A percentile compares a stretch with the other conserved stretches of the same genome.
Conservation (phyloP, 1,140 invertebrate genomes). For the Mycetomoellerius zeteki region DNA sequence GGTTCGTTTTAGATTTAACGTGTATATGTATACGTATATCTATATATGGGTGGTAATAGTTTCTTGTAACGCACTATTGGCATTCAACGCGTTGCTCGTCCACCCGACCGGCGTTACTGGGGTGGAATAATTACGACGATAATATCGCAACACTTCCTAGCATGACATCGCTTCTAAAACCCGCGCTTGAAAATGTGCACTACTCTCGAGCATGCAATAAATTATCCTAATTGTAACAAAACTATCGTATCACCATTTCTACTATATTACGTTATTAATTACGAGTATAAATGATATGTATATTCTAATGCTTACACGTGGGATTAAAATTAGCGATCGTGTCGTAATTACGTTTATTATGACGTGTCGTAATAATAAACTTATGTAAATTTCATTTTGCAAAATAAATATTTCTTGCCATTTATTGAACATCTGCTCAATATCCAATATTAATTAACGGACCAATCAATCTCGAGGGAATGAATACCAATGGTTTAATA, state of each 20-base stretch:
- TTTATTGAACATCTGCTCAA: background rate
- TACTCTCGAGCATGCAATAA: conserved; percentile 9
- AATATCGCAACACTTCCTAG: conserved; percentile 25
- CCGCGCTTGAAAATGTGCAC: background rate
- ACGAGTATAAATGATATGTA: conserved; percentile 6
- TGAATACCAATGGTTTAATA: conserved; percentile 4
- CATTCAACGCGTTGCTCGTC: conserved; percentile 21
- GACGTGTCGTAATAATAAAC: conserved; percentile 14
- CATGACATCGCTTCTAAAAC: conserved; percentile 34
- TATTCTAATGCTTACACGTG: background rate
- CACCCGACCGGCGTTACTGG: background rate
- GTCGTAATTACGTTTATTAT: background rate
- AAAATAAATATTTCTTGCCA: conserved; percentile 7
- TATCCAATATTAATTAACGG: conserved; percentile 44
- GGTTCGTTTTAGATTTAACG: background rate
- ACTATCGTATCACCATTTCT: background rate
- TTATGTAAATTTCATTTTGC: conserved; percentile 10
- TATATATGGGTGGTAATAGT: background rate
- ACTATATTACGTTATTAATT: conserved; percentile 36
- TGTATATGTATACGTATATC: background rate
- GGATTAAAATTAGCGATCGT: conserved; percentile 12
- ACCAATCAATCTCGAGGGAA: conserved; percentile 27
- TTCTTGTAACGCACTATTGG: conserved; percentile 33
- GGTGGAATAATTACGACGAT: conserved; percentile 57
- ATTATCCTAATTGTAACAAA: conserved; percentile 17